A percentile compares a stretch with the other conserved stretches of the same genome.
These are phyloP conservation scores for Drosophila peninsularis DNA, from an alignment of 2,888 invertebrate species.

Conservation along the genomic window DNA sequence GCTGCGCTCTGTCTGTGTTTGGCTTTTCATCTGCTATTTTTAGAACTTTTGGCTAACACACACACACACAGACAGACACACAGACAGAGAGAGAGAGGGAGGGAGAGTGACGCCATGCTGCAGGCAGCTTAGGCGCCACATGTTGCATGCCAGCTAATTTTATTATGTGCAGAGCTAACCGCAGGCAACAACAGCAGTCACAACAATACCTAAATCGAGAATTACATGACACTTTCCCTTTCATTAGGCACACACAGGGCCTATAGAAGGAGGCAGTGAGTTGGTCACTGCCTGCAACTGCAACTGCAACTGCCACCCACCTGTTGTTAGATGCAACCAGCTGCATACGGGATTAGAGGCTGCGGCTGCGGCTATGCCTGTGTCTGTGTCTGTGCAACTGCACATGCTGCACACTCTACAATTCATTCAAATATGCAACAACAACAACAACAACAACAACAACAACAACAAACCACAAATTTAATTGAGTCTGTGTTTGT, in stretches of 20 bases:
- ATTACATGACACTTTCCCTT: conserved; percentile 73
- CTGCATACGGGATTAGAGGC: conserved; percentile 75
- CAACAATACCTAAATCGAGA: conserved; percentile 70
- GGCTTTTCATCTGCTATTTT: conserved; percentile 14
- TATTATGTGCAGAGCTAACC: conserved; percentile 65
- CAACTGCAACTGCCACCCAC: conserved; percentile 62
- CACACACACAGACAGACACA: neutral
- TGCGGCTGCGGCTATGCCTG: conserved; percentile 20
- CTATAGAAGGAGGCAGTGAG: neutral
- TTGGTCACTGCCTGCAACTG: conserved; percentile 34
- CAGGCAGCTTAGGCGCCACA: conserved; percentile 47
- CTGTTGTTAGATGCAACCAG: conserved; percentile 65
- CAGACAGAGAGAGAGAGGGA: no score
- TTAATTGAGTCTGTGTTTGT: conserved; percentile 46
- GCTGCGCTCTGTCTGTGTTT: conserved; percentile 1
- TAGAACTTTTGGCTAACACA: conserved; percentile 31
- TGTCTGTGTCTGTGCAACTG: conserved; percentile 31
- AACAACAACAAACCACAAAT: conserved; percentile 28
- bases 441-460: conserved; percentile 53
- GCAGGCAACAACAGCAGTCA: conserved; percentile 47
- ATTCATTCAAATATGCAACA: conserved; percentile 61
- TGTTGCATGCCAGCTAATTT: conserved; percentile 70
- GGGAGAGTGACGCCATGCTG: neutral
- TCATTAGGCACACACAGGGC: conserved; percentile 30
- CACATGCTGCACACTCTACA: conserved; percentile 42